Percentiles rank a stretch among this genome's conserved stretches.
phyloP scores from a whole-genome alignment of 2,888 invertebrate genomes.

The Taenaris catops region DNA sequence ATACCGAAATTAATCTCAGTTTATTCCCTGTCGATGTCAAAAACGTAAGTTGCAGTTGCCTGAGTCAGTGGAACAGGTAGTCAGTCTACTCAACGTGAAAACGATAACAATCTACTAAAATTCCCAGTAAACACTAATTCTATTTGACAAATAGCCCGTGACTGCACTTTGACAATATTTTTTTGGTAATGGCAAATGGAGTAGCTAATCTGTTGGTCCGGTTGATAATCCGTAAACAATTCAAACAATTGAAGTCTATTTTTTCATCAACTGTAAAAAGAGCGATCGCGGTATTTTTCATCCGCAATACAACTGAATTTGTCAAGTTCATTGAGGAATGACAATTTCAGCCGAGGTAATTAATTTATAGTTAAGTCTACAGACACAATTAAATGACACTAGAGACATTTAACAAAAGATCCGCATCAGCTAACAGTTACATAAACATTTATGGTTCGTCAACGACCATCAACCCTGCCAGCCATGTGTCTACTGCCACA shows the following conservation, averaged over 20 bases:
- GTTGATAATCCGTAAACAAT: constrained; percentile 11
- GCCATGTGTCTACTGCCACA: too few relatives aligned
- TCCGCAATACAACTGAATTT: neutral
- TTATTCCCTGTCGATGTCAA: too few relatives aligned
- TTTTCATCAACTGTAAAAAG: constrained; percentile 6
- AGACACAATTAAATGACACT: constrained; percentile 1
- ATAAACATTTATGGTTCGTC: too few relatives aligned
- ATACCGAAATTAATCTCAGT: too few relatives aligned
- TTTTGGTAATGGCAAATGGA: constrained; percentile 7
- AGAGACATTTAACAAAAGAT: neutral
- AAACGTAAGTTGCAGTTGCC: too few relatives aligned
- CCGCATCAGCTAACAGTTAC: neutral
- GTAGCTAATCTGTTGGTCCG: constrained; percentile 10
- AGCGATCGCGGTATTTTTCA: neutral
- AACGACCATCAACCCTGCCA: too few relatives aligned
- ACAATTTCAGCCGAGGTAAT: neutral
- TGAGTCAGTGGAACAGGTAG: neutral
- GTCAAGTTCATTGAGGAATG: constrained; percentile 4
- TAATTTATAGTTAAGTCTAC: neutral
- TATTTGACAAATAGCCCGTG: constrained; percentile 6
- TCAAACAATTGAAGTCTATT: constrained; percentile 3
- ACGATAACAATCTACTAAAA: constrained; percentile 4
- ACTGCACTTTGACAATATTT: constrained; percentile 7
- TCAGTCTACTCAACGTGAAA: neutral
- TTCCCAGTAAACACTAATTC: constrained; percentile 11